Evolutionary conservation across 2,113 vertebrate genomes (phyloP).

Genomic region (Rhodinocichla rosea): DNA sequence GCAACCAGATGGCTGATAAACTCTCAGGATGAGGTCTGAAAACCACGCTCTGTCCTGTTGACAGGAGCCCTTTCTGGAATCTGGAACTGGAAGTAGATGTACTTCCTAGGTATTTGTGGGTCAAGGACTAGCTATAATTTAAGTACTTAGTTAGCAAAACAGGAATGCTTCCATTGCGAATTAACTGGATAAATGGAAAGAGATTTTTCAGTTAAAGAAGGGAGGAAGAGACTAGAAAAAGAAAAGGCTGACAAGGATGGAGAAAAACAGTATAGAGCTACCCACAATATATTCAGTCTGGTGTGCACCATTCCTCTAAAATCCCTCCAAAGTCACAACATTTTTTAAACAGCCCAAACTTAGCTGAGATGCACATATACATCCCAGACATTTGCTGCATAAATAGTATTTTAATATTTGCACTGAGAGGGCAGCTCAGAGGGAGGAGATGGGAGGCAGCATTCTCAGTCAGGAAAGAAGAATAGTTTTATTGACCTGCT

Average conservation of each 20-base stretch:
- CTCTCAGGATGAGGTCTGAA: slow-evolving; percentile 9
- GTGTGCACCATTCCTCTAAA: neutral
- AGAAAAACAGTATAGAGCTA: neutral
- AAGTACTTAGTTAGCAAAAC: neutral
- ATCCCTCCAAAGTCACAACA: neutral
- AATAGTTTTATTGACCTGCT: neutral
- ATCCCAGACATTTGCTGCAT: neutral
- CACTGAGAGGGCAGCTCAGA: neutral
- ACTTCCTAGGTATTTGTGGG: neutral
- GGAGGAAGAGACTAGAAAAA: neutral
- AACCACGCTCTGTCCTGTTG: neutral
- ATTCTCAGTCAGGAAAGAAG: neutral
- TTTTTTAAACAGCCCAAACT: neutral
- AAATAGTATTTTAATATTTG: neutral
- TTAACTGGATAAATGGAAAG: neutral
- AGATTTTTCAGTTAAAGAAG: neutral
- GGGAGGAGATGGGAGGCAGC: neutral
- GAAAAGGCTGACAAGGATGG: neutral
- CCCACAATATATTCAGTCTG: neutral
- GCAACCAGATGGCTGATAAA: neutral
- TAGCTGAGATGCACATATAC: neutral
- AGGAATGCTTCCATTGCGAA: neutral
- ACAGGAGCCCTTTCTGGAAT: neutral
- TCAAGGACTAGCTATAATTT: neutral
- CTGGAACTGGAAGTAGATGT: neutral